Percentiles rank a stretch among this genome's conserved stretches.
Conservation (phyloP, 2,113 vertebrate genomes). For the Sisor rabdophorus region DNA sequence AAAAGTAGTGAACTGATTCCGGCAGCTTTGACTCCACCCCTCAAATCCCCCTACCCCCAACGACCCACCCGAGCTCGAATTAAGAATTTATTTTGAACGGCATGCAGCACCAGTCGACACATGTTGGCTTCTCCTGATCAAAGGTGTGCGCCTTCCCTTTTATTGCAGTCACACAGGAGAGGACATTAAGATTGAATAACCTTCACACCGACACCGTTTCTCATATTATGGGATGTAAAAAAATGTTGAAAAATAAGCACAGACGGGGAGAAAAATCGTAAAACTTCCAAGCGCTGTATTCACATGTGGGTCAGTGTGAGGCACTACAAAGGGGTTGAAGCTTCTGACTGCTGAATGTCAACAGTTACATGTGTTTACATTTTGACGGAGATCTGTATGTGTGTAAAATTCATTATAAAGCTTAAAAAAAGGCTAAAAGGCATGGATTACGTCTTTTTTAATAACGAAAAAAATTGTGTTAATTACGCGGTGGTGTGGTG, state of each 20-base stretch:
- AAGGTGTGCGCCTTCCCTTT: conserved; percentile 67
- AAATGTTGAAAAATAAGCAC: neutral
- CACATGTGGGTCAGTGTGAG: conserved; percentile 24
- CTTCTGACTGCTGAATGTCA: neutral
- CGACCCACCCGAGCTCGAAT: conserved; percentile 63
- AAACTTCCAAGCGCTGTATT: conserved; percentile 30
- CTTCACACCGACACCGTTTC: conserved; percentile 70
- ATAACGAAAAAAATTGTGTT: too few species aligned
- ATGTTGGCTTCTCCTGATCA: conserved; percentile 71
- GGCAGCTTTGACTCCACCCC: conserved; percentile 21
- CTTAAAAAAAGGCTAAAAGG: too few species aligned
- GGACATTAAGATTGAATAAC: conserved; percentile 79
- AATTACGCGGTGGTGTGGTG: too few species aligned
- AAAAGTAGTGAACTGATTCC: conserved; percentile 18
- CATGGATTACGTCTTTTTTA: too few species aligned
- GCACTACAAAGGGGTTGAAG: neutral
- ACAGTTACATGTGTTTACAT: neutral
- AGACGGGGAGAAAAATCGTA: conserved; percentile 23
- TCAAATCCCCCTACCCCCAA: conserved; percentile 48
- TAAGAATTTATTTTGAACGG: conserved; percentile 77
- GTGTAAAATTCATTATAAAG: neutral
- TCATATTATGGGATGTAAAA: conserved; percentile 62
- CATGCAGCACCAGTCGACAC: conserved; percentile 71
- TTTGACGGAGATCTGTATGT: neutral
- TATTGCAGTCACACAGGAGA: conserved; percentile 71